Evolutionary conservation across 2,888 invertebrate species (phyloP).

Genomic region (Drosophila affinis): DNA sequence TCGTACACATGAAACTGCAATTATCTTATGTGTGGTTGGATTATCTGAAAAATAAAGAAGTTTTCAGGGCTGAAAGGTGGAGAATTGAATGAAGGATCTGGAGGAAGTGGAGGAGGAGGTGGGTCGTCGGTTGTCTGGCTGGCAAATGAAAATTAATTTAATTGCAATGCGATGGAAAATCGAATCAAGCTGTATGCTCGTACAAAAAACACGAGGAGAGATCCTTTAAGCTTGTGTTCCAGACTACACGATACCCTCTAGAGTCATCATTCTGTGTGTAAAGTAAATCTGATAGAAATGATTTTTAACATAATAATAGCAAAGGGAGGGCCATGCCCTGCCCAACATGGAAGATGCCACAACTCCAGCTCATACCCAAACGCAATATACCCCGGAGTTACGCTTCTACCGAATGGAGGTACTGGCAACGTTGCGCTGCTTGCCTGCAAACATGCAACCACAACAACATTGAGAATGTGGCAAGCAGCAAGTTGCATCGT

Average conservation of each 20-base stretch:
- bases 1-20: no score
- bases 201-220: constrained; percentile 1
- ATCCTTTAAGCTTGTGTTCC: neutral
- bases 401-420: neutral
- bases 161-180: constrained; percentile 66
- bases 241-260: neutral
- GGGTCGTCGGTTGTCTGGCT: constrained; percentile 23
- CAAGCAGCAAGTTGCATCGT: constrained; percentile 1
- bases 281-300: no score
- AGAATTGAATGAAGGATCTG: no score
- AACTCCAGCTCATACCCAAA: neutral
- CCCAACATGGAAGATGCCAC: neutral
- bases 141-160: constrained; percentile 59
- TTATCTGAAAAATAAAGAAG: no score
- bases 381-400: no score
- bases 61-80: no score
- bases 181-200: constrained; percentile 55
- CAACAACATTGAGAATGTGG: constrained; percentile 1
- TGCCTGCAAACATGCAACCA: neutral
- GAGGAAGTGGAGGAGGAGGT: neutral
- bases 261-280: neutral
- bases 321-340: no score
- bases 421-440: neutral
- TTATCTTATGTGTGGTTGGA: no score
- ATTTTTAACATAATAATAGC: no score